Percentiles rank a stretch among this genome's conserved stretches.
Conservation (phyloP, 2,888 invertebrate species). For the Pandemis heparana region DNA sequence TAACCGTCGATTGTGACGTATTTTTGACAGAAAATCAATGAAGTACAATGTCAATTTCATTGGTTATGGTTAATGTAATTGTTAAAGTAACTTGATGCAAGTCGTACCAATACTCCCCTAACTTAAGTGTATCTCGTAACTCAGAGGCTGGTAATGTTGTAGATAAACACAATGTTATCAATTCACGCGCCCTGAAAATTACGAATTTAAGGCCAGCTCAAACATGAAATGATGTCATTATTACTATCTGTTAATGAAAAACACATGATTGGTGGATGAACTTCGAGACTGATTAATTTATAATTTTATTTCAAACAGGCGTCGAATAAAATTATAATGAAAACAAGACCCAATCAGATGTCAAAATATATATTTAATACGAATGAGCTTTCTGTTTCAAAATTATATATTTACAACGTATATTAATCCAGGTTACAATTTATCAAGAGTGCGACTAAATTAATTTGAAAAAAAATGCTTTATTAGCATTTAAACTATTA, state of each 20-base stretch:
- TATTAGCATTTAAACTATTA: slow-evolving; percentile 82
- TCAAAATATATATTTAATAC: slow-evolving; percentile 24
- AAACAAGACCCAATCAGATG: slow-evolving; percentile 18
- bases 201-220: slow-evolving; percentile 14
- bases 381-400: slow-evolving; percentile 21
- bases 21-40: no score
- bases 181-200: slow-evolving; percentile 1
- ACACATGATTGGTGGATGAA: slow-evolving; percentile 19
- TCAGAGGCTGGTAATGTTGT: neutral
- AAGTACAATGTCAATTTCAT: no score
- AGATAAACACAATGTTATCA: slow-evolving; percentile 10
- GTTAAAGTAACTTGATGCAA: no score
- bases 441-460: slow-evolving; percentile 30
- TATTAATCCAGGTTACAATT: slow-evolving; percentile 35
- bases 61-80: no score
- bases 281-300: neutral
- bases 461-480: slow-evolving; percentile 50
- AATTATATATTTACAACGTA: slow-evolving; percentile 29
- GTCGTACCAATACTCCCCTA: no score
- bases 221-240: slow-evolving; percentile 20
- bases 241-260: slow-evolving; percentile 17
- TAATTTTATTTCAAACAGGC: neutral
- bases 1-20: no score
- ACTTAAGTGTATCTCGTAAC: no score
- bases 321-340: slow-evolving; percentile 7